A percentile compares a stretch with the other conserved stretches of the same genome.
Conservation (phyloP, 2,888 invertebrate species). For the Venustoraphidia nigricollis region DNA sequence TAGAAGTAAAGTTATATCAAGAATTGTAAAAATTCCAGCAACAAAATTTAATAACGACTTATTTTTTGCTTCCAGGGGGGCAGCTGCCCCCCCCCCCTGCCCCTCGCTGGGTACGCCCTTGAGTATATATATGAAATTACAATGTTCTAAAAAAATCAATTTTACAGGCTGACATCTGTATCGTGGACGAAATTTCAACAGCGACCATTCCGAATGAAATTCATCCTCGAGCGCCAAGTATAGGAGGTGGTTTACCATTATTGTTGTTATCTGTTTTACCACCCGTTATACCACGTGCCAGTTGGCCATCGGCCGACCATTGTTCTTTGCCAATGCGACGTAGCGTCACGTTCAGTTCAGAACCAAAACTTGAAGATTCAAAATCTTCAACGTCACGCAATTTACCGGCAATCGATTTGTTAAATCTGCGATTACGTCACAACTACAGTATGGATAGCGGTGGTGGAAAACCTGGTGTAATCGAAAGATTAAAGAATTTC, state of each 20-base stretch:
- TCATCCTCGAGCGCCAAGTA: slow-evolving; percentile 40
- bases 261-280: slow-evolving; percentile 55
- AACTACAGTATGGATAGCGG: slow-evolving; percentile 9
- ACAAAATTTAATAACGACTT: no score
- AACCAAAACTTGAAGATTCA: slow-evolving; percentile 43
- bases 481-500: slow-evolving; percentile 18
- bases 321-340: slow-evolving; percentile 38
- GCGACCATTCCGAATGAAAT: slow-evolving; percentile 12
- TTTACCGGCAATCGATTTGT: slow-evolving; percentile 40
- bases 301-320: slow-evolving; percentile 61
- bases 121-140: no score
- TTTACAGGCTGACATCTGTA: slow-evolving; percentile 12
- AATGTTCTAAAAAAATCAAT: neutral
- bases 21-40: no score
- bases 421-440: slow-evolving; percentile 31
- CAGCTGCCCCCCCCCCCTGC: no score
- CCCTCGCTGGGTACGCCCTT: no score
- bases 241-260: slow-evolving; percentile 53
- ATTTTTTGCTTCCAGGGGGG: no score
- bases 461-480: slow-evolving; percentile 13
- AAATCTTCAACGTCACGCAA: slow-evolving; percentile 9
- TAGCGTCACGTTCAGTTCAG: slow-evolving; percentile 49
- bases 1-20: no score
- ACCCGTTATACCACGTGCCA: slow-evolving; percentile 59
- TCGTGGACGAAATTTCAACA: slow-evolving; percentile 12